Percentiles rank a stretch among this genome's conserved stretches.
Evolutionary conservation across 2,113 vertebrate genomes (phyloP).

Genomic region (Gasterosteus nipponicus): DNA sequence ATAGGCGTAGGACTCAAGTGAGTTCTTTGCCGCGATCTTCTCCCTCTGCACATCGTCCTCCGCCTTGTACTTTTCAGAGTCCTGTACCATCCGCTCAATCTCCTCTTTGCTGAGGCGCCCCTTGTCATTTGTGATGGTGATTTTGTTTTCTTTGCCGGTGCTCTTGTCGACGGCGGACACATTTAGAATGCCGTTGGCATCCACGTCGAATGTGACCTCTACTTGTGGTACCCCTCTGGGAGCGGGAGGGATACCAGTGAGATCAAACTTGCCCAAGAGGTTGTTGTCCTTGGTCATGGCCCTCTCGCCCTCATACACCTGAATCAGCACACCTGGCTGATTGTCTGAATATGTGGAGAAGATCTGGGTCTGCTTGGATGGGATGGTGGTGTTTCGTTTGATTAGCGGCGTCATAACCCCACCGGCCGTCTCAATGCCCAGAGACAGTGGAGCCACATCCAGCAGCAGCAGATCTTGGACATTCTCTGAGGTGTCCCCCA

Average conservation of each 20-base stretch:
- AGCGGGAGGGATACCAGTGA: slow-evolving; percentile 70
- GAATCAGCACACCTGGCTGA: slow-evolving; percentile 74
- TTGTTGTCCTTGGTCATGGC: slow-evolving; percentile 80
- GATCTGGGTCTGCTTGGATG: slow-evolving; percentile 76
- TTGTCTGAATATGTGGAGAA: slow-evolving; percentile 78
- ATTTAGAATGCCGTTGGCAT: slow-evolving; percentile 75
- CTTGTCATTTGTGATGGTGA: slow-evolving; percentile 78
- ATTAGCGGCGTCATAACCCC: slow-evolving; percentile 76
- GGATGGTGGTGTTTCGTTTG: slow-evolving; percentile 78
- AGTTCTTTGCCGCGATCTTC: slow-evolving; percentile 69
- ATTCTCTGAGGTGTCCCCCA: slow-evolving; percentile 77
- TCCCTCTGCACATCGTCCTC: slow-evolving; percentile 75
- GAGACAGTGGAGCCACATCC: slow-evolving; percentile 72
- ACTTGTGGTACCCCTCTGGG: slow-evolving; percentile 67
- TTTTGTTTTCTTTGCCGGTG: slow-evolving; percentile 77
- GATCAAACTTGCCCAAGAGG: slow-evolving; percentile 78
- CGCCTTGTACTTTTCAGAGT: slow-evolving; percentile 74
- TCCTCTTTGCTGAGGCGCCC: slow-evolving; percentile 76
- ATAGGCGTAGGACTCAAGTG: slow-evolving; percentile 72
- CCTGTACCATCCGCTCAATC: slow-evolving; percentile 75
- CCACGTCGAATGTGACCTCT: slow-evolving; percentile 75
- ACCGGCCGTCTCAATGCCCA: slow-evolving; percentile 76
- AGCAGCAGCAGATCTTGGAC: slow-evolving; percentile 75
- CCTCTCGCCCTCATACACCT: slow-evolving; percentile 77
- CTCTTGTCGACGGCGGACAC: slow-evolving; percentile 72